A percentile compares a stretch with the other conserved stretches of the same genome.
Evolutionary conservation across 2,113 vertebrate genomes (phyloP).

Genomic region (Martes martes): DNA sequence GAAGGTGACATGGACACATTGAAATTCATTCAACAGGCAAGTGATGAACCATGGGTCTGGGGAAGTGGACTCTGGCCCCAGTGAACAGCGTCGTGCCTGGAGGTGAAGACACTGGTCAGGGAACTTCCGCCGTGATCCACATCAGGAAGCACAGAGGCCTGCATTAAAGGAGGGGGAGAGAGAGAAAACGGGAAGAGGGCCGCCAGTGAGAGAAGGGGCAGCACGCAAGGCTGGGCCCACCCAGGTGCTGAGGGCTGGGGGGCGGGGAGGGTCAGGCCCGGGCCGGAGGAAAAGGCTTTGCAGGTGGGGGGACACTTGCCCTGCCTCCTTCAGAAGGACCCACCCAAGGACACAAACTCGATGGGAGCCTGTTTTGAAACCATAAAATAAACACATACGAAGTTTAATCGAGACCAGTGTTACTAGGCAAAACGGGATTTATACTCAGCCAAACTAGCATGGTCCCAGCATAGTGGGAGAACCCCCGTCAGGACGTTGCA

Average conservation of each 20-base stretch:
- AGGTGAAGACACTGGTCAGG: not conserved
- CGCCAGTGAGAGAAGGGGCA: not conserved
- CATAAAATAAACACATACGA: not conserved
- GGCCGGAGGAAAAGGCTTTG: rapidly evolving
- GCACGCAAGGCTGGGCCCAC: rapidly evolving
- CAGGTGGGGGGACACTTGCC: not conserved
- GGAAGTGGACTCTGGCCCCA: not conserved
- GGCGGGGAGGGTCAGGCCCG: too few relatives aligned
- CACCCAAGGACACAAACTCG: not conserved
- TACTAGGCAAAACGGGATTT: not conserved
- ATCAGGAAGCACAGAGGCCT: rapidly evolving
- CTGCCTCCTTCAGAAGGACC: not conserved
- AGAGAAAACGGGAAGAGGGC: too few relatives aligned
- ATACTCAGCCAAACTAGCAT: not conserved
- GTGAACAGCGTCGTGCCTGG: not conserved
- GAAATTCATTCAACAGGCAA: not conserved
- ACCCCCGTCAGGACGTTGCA: not conserved
- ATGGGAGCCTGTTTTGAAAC: not conserved
- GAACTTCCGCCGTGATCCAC: not conserved
- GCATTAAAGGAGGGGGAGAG: not conserved
- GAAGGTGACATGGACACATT: not conserved
- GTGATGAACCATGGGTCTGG: not conserved
- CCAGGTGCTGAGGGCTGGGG: not conserved
- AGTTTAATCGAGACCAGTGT: not conserved
- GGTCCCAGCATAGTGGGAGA: not conserved